Base-by-base conservation (phyloP, 1,140 invertebrate species). In the Papilio xuthus region DNA sequence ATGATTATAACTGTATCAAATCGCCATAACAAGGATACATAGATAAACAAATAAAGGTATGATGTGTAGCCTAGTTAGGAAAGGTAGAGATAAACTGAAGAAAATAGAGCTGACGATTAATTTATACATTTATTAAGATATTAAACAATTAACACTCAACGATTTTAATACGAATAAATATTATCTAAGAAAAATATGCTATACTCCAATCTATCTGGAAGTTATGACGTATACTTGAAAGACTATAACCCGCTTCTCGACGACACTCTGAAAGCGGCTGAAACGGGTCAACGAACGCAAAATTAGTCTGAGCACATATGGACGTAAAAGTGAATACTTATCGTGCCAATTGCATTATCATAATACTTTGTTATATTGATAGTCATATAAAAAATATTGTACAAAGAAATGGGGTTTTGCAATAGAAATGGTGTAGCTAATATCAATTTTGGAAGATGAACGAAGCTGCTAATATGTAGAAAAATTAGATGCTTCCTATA, bases 211-310 rank as follows among this genome's bases (percentile, higher is more conserved):
- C 73, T 56, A 75, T 32, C 28, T 37, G 20, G 20, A 75, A 76
- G 53, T 74, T 56, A 53, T 53, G 74, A 63, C 53, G 74, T 32
- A 18, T 63, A 76, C 74, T 76, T 41, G 50, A 63, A 76, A 60
- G 74, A 23, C 50, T 53, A 60, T 76, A 76, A 63, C 28, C 74
- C 74, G 74, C 74, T 63, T 76, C 53, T 76, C 20, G 74, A 76
- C 41, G 53, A 60, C 32, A 76, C 63, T 76, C 18, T 42, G 74
- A 76, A 63, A 75, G 47, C 72, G 28, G 26, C 15, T 53, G 23
- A 75, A 76, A 60, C 32, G 37, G 74, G 74, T 76, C 53, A 76
- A 63, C 23, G 74, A 76, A 37, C 74, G 74, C 50, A 56, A 76
- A 76, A 23, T 44, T 41, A 41, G 18, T 60, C 9, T 63, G 50